Conservation (phyloP, 2,113 vertebrate genomes). For the Hypanus sabinus region DNA sequence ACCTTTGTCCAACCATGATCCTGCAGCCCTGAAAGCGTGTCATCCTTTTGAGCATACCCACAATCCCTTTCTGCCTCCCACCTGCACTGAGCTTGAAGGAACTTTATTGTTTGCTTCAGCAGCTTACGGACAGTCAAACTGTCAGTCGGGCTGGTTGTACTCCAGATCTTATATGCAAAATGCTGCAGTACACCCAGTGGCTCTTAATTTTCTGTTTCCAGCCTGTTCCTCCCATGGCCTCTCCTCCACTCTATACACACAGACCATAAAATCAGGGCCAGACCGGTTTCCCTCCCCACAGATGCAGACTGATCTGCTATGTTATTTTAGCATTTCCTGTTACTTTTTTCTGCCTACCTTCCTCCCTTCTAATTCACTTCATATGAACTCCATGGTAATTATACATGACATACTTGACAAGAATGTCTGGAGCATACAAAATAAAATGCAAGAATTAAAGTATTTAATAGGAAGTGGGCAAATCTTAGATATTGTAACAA, state of each 20-base stretch:
- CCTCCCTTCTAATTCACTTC: not conserved
- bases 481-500: not conserved
- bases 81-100: not conserved
- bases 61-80: not conserved
- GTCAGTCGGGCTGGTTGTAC: not conserved
- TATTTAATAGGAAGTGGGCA: not conserved
- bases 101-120: not conserved
- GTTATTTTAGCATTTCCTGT: conserved; percentile 4
- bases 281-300: not conserved
- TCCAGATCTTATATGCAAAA: too few species aligned
- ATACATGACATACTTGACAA: not conserved
- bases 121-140: not conserved
- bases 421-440: not conserved
- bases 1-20: not conserved
- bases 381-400: not conserved
- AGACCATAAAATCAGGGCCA: not conserved
- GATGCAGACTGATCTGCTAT: not conserved
- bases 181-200: not conserved
- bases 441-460: not conserved
- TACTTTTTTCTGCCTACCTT: not conserved
- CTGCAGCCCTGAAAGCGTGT: not conserved
- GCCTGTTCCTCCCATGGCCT: too few species aligned
- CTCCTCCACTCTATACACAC: not conserved
- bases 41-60: not conserved
- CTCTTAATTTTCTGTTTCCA: not conserved